Base-by-base conservation (phyloP, 2,888 invertebrate species). In the Drosophila anomalata region DNA sequence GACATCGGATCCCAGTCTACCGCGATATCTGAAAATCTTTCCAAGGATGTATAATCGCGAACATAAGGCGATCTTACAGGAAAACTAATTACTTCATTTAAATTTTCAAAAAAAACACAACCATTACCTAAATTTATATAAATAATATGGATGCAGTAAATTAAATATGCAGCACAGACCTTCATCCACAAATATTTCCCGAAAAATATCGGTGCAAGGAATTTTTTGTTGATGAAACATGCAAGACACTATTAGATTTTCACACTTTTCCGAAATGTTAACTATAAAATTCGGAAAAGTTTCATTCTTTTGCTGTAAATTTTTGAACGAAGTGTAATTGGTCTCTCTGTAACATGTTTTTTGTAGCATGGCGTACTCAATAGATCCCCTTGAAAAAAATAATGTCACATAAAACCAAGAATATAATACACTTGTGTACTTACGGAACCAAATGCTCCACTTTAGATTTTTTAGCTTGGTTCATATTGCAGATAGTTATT, bases 131-230 rank as follows among this genome's bases (percentile, higher is more conserved):
- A 77, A 79, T 31, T 88, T 93, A 79, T 95, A 95, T 89, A 96
- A 93, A 72, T 93, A 94, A 65, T 95, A 93, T 3, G 94, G 93
- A 74, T 96, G 95, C 0, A 96, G 93, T 39, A 94, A 93, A 88
- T 97, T 97, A 88, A 97, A 97, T 2, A 95, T 94, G 90, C 97
- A 97, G 89, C 97, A 97, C 4, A 96, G 92, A 0, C 97, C 97
- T 89, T 96, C 96, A 85, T 97, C 96, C 0, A 96, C 96, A 58
- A 96, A 92, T 56, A 95, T 94, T 0, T 95, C 94, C 83, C 95
- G 95, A 90, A 96, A 96, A 61, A 96, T 90, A 52, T 95, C 94
- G 8, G 93, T 92, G 86, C 97, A 97, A 59, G 93, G 93, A 71
- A 93, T 91, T 0, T 81, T 80, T 17, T 92, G 92, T 0, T 93